Evolutionary conservation across 2,797 vertebrate species (phyloP).

Genomic region (Muscicapa striata): DNA sequence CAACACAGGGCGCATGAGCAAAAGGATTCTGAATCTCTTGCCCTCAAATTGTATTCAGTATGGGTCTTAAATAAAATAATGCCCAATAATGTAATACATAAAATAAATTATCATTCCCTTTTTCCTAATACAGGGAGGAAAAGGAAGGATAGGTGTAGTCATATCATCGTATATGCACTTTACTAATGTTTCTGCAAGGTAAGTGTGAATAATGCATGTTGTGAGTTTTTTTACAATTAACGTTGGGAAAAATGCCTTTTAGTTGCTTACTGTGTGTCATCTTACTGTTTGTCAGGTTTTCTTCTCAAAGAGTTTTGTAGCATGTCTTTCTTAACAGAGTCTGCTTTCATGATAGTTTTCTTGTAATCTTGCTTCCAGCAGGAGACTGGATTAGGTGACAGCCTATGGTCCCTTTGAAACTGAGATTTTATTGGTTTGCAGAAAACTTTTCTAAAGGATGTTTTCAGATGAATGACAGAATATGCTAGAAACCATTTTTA

Average conservation of each 20-base stretch:
- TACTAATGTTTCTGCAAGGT: slow-evolving; percentile 95
- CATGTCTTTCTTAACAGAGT: not conserved
- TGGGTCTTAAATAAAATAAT: not conserved
- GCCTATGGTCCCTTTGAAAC: not conserved
- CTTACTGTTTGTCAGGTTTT: not conserved
- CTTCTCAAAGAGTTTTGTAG: not conserved
- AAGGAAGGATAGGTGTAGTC: slow-evolving; percentile 93
- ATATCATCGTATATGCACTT: slow-evolving; percentile 96
- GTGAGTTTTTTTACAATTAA: not conserved
- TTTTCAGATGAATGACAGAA: not conserved
- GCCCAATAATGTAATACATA: not conserved
- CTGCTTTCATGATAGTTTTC: not conserved
- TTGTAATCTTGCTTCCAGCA: not conserved
- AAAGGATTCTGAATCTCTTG: not conserved
- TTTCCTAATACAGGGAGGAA: slow-evolving; percentile 84
- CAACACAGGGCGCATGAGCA: not conserved
- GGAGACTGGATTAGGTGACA: not conserved
- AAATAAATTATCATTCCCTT: not conserved
- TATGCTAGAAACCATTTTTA: not conserved
- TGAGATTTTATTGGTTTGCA: not conserved
- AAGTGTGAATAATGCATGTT: slow-evolving; percentile 37
- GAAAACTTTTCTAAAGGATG: not conserved
- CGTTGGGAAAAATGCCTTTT: not conserved
- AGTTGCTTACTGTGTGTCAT: not conserved
- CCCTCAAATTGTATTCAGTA: not conserved